A percentile compares a stretch with the other conserved stretches of the same genome.
phyloP scores from a whole-genome alignment of 2,113 vertebrate species.

The human region GRCh38 chr17:17644001-17644500 shows the following conservation, averaged over 20 bases:
- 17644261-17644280: too few species aligned
- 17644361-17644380: not conserved
- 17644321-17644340: not conserved
- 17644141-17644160: not conserved
- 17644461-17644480: too few species aligned
- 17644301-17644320: not conserved
- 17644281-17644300: accelerated
- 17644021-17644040: too few species aligned
- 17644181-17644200: not conserved
- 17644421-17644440: not conserved
- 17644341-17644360: not conserved
- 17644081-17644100: not conserved
- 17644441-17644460: not conserved
- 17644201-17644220: not conserved
- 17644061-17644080: not conserved
- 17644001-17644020: not conserved
- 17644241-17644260: not conserved
- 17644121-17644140: too few species aligned
- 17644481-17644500: not conserved
- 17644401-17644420: not conserved
- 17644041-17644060: not conserved
- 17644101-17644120: not conserved
- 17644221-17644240: not conserved
- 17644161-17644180: not conserved
- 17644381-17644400: not conserved